Base-by-base conservation (phyloP, 2,797 vertebrate genomes). In the Aselliscus stoliczkanus region DNA sequence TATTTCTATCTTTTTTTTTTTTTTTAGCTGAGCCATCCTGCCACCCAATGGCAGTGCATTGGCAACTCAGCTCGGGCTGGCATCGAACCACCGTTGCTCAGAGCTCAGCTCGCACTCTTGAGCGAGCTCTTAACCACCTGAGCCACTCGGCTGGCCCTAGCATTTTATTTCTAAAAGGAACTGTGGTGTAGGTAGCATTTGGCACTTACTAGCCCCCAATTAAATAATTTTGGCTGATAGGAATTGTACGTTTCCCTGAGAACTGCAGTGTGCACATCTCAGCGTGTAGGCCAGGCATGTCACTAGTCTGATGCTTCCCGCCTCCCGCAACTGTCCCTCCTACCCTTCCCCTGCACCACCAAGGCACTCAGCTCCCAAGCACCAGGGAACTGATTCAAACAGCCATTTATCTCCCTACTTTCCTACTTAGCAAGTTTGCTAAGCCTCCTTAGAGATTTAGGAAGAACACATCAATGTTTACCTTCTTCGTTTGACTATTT, bases 121-220 rank as follows among this genome's bases (percentile, higher is more conserved):
- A n/a, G n/a, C n/a, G n/a, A n/a, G n/a, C n/a, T n/a, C n/a, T n/a
- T n/a, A n/a, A n/a, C n/a, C n/a, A n/a, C n/a, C n/a, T n/a, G n/a
- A n/a, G n/a, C n/a, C n/a, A n/a, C n/a, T n/a, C n/a, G n/a, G n/a
- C n/a, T n/a, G n/a, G n/a, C n/a, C n/a, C n/a, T n/a, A 47, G 10
- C 58, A 50, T 95, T 92, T 95, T 80, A 21, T 84, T 93, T 92
- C 39, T 76, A 34, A 75, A 88, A 72, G 69, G 13, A 81, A 25
- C 47, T 52, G 7, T 76, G 17, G 10, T 67, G 11, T 44, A 47
- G 44, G 12, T 31, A 67, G 29, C 18, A 44, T 54, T 50, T 93
- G 80, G 29, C 37, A 79, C 21, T 69, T 80, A 17, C 18, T 34
- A 37, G 23, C n/a, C 39, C 14, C 65, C 37, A 84, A 76, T 75